These are phyloP conservation scores for Montipora capitata DNA, from an alignment of 92 coral and sea anemone genomes.

Conservation along the genomic window DNA sequence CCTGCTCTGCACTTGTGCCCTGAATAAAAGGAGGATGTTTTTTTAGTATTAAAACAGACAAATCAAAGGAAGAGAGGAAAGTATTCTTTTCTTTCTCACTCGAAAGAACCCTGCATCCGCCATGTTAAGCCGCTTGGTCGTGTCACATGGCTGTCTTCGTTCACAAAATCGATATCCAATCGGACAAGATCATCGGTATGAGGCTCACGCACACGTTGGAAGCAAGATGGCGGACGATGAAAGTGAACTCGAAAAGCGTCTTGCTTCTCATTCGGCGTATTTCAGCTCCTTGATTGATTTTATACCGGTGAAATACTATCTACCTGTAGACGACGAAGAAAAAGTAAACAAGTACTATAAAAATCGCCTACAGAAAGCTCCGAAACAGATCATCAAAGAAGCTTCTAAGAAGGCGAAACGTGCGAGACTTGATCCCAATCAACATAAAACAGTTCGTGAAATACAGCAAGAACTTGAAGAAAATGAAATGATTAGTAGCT, in stretches of 20 bases:
- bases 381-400: slow-evolving; percentile 94
- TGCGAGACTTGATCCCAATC: slow-evolving; percentile 88
- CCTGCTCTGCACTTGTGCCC: slow-evolving; percentile 99
- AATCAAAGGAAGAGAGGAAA: neutral
- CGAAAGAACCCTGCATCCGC: slow-evolving; percentile 99
- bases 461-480: slow-evolving; percentile 74
- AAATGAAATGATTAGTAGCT: slow-evolving; percentile 17
- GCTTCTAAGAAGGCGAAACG: slow-evolving; percentile 94
- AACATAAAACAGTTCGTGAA: slow-evolving; percentile 88
- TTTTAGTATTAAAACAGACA: neutral
- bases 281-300: slow-evolving; percentile 92
- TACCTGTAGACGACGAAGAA: slow-evolving; percentile 89
- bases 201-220: slow-evolving; percentile 47
- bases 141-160: slow-evolving; percentile 32
- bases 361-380: slow-evolving; percentile 87
- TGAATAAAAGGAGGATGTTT: slow-evolving; percentile 2
- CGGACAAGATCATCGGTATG: slow-evolving; percentile 48
- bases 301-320: slow-evolving; percentile 88
- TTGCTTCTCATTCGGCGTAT: slow-evolving; percentile 90
- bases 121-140: slow-evolving; percentile 77
- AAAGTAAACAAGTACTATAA: slow-evolving; percentile 82
- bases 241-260: slow-evolving; percentile 74
- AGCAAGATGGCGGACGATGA: slow-evolving; percentile 94
- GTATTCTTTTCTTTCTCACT: slow-evolving; percentile 60
- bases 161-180: slow-evolving; percentile 60